These are phyloP conservation scores for Cassiopea xamachana DNA, from an alignment of 30 jellyfish, hydroid and myxozoan genomes.

Conservation along the genomic window DNA sequence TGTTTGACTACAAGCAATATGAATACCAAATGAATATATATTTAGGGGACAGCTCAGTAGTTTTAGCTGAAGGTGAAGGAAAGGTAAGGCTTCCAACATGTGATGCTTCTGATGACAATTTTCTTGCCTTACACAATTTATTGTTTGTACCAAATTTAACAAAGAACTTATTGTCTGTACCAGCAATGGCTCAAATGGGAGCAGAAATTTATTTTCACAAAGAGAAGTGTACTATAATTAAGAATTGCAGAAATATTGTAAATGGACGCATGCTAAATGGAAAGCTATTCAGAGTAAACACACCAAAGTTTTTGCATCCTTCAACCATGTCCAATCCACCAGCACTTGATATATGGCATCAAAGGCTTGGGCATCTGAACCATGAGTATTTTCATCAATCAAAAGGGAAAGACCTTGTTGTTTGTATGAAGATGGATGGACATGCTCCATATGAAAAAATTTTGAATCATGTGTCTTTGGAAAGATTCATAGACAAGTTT, in stretches of 20 bases:
- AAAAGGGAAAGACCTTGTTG: slow-evolving; percentile 38
- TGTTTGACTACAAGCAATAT: slow-evolving; percentile 15
- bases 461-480: slow-evolving; percentile 73
- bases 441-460: slow-evolving; percentile 35
- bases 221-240: slow-evolving; percentile 42
- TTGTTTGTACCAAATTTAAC: slow-evolving; percentile 59
- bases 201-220: slow-evolving; percentile 37
- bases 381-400: slow-evolving; percentile 50
- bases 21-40: slow-evolving; percentile 46
- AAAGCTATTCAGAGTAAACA: slow-evolving; percentile 50
- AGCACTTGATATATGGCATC: slow-evolving; percentile 47
- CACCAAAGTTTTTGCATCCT: slow-evolving; percentile 36
- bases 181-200: slow-evolving; percentile 55
- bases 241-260: slow-evolving; percentile 14
- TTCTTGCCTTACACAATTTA: slow-evolving; percentile 50
- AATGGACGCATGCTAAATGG: slow-evolving; percentile 53
- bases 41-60: slow-evolving; percentile 54
- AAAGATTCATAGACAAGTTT: slow-evolving; percentile 45
- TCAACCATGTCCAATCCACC: slow-evolving; percentile 23
- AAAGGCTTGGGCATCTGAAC: slow-evolving; percentile 56
- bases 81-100: slow-evolving; percentile 64
- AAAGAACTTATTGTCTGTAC: slow-evolving; percentile 48
- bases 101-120: slow-evolving; percentile 46
- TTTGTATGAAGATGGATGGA: slow-evolving; percentile 46
- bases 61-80: slow-evolving; percentile 66